phyloP scores from a whole-genome alignment of 2,888 invertebrate genomes.

The Mayetiola destructor region DNA sequence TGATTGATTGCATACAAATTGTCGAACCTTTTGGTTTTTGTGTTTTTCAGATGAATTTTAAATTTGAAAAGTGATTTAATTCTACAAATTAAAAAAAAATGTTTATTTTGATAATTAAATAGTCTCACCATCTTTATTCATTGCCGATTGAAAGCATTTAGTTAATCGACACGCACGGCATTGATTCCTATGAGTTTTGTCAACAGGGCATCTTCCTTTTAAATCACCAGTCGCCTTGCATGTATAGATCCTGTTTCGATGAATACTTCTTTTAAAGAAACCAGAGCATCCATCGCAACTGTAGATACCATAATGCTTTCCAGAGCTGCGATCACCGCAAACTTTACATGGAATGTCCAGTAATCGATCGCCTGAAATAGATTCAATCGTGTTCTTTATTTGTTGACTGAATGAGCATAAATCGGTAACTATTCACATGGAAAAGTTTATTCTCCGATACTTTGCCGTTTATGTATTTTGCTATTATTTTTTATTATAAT shows the following conservation, averaged over 20 bases:
- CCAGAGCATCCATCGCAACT: slow-evolving; percentile 97
- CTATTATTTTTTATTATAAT: background rate
- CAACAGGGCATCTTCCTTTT: slow-evolving; percentile 87
- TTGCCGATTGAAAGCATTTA: slow-evolving; percentile 90
- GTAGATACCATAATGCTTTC: slow-evolving; percentile 99
- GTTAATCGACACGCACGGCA: slow-evolving; percentile 88
- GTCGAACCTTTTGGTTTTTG: too few species aligned
- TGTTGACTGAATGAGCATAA: background rate
- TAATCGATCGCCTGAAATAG: slow-evolving; percentile 70
- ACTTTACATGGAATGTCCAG: slow-evolving; percentile 98
- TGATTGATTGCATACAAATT: too few species aligned
- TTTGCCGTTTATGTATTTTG: background rate
- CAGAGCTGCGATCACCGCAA: slow-evolving; percentile 95
- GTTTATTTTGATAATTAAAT: background rate
- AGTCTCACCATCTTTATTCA: slow-evolving; percentile 94
- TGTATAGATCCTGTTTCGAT: slow-evolving; percentile 88
- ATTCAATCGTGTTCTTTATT: too few species aligned
- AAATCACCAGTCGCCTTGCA: slow-evolving; percentile 90
- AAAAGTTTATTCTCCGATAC: background rate
- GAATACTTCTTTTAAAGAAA: slow-evolving; percentile 92
- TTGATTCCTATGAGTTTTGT: slow-evolving; percentile 94
- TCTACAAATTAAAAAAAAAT: background rate
- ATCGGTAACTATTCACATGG: background rate
- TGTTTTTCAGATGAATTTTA: too few species aligned
- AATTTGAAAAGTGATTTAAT: too few species aligned